A percentile compares a stretch with the other conserved stretches of the same genome.
Evolutionary conservation across 1,140 invertebrate genomes (phyloP).

Genomic region (Druon quercuslanigerum): DNA sequence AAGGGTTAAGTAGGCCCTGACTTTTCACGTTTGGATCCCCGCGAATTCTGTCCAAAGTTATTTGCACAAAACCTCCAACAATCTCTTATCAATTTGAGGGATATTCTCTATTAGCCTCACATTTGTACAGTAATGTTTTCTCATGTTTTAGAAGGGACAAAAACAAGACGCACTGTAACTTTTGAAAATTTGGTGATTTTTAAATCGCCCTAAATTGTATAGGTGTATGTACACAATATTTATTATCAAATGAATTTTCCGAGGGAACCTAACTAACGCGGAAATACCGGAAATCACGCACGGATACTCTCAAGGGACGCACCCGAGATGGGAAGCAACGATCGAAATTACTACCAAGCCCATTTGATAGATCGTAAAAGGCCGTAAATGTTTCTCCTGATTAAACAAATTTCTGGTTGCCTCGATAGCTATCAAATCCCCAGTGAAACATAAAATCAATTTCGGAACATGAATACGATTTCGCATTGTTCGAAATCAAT

Average conservation of each 20-base stretch:
- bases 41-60: too few species aligned
- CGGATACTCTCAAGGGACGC: background rate
- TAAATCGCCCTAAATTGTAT: too few species aligned
- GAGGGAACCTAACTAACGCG: constrained; percentile 1
- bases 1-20: too few species aligned
- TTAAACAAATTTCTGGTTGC: constrained; percentile 27
- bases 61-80: too few species aligned
- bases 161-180: too few species aligned
- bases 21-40: too few species aligned
- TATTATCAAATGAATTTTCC: constrained; percentile 4
- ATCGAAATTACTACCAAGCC: constrained; percentile 9
- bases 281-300: constrained; percentile 10
- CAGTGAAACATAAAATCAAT: constrained; percentile 20
- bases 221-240: too few species aligned
- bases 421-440: constrained; percentile 3
- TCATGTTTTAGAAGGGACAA: too few species aligned
- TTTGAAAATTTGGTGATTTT: too few species aligned
- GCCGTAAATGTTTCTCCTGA: constrained; percentile 27
- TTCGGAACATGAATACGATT: constrained; percentile 16
- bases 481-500: constrained; percentile 2
- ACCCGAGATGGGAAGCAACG: constrained; percentile 22
- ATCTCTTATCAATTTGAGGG: too few species aligned
- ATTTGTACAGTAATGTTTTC: too few species aligned
- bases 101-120: too few species aligned
- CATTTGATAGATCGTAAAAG: constrained; percentile 21